Evolutionary conservation across 2,888 invertebrate genomes (phyloP), one percentile per base, ranked within the genome.

Genomic region (Elaeidobius kamerunicus): DNA sequence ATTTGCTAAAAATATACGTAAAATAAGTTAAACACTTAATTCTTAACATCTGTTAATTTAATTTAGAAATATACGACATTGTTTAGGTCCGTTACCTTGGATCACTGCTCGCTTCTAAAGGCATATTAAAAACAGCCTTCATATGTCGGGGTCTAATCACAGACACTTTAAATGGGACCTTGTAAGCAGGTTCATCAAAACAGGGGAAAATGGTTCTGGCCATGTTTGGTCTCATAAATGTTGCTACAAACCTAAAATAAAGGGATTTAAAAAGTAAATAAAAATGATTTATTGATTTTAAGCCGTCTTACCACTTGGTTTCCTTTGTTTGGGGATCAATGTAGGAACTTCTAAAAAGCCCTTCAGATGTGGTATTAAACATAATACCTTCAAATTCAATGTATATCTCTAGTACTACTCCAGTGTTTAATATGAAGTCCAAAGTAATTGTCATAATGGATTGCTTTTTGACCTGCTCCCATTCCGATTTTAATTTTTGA

Each of bases 141-240:
- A 82, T 78, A 27, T 71, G 72, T 42, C 75, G 75, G 0, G 83
- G 82, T 4, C 85, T 75, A 0, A 83, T 81, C 23, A 83, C 79
- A 60, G 75, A 85, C 39, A 83, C 68, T 28, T 80, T 77, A 63
- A 86, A 85, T 0, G 84, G 82, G 1, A 85, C 84, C 73, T 89
- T 91, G 65, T 82, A 84, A 0, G 78, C 80, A 0, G 89, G 88
- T 64, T 88, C 87, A 66, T 90, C 89, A 68, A 88, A 88, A 64
- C 90, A 90, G 0, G 90, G 90, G 67, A 91, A 90, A 60, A 88
- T 76, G 15, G 79, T 77, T n/a, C 86, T 76, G 0, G 89, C 88
- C 65, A 86, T 80, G 67, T 85, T 84, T 0, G 86, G 84, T 30
- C 86, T 76, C 56, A 88, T 73, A 63, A 86, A 81, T 0, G 87